Conservation (phyloP, 2,888 invertebrate genomes). For the Macrophya annulata region DNA sequence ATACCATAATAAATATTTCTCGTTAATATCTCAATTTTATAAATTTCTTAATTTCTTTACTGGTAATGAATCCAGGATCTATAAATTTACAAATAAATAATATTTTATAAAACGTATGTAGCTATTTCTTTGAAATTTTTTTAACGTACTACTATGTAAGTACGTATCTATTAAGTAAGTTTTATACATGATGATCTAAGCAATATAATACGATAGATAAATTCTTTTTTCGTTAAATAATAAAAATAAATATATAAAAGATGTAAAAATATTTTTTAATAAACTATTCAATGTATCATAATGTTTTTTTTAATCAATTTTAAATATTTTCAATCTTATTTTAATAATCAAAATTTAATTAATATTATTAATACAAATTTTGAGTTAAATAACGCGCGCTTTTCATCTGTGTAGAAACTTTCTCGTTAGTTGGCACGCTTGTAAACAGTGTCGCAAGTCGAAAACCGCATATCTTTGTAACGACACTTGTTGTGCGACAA, state of each 20-base stretch:
- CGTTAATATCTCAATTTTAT: neutral
- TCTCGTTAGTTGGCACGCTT: neutral
- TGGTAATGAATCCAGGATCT: neutral
- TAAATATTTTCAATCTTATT: neutral
- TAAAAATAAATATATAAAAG: neutral
- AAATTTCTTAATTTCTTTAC: neutral
- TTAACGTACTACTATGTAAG: constrained; percentile 10
- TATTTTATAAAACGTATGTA: neutral
- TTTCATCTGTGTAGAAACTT: neutral
- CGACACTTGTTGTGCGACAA: neutral
- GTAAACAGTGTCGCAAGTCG: neutral
- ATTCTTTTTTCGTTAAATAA: neutral
- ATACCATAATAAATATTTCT: neutral
- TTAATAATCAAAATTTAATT: neutral
- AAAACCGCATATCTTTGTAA: neutral
- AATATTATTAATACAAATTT: neutral
- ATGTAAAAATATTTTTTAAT: neutral
- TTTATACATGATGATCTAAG: neutral
- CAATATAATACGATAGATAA: neutral
- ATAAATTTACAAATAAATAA: neutral
- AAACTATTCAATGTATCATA: constrained; percentile 1
- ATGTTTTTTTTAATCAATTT: neutral
- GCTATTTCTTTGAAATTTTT: neutral
- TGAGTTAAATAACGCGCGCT: neutral
- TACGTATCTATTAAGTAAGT: neutral